Evolutionary conservation across 2,797 vertebrate species (phyloP), one percentile per base, ranked within the genome.

Genomic region (Etheostoma perlongum): DNA sequence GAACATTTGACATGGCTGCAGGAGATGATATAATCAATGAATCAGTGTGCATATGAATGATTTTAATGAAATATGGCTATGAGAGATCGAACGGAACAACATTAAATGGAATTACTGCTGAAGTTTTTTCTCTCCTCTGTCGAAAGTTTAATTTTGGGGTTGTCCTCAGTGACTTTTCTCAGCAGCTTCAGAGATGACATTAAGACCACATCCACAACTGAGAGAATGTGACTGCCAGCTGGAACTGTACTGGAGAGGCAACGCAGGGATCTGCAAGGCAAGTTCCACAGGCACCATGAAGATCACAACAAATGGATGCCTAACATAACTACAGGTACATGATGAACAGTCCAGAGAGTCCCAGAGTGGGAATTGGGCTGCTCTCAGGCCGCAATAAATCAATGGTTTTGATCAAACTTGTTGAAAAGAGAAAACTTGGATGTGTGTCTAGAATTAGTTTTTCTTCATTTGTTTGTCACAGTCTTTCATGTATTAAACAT

Each of bases 1-100:
- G 47, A 85, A 79, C 79, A 83, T 88, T 72, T 85, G 85, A 84
- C 86, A 86, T 91, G 86, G 85, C 89, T 90, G 87, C 84, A 72
- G 90, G 89, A 91, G 85, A 80, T 83, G 85, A 91, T 78, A 55
- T 76, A 90, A 89, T 88, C 92, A 83, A 81, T 88, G 85, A 91
- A 83, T 91, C 81, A 77, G 66, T 48, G 19, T 40, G 33, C 27
- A 49, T 48, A 58, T 36, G 58, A 74, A 74, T 63, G 23, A 81
- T 85, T 82, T 69, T 46, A 78, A 72, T 80, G 72, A 85, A 85
- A 84, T 77, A 65, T 78, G 80, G 76, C 71, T 70, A 3, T 4
- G 36, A 67, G 70, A 83, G 76, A 79, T 48, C 12, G 66, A 72
- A 78, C 16, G 67, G 57, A 78, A 75, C 67, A 52, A 76, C 81